phyloP scores from a whole-genome alignment of 2,888 invertebrate species.

The Tenodera sinensis region DNA sequence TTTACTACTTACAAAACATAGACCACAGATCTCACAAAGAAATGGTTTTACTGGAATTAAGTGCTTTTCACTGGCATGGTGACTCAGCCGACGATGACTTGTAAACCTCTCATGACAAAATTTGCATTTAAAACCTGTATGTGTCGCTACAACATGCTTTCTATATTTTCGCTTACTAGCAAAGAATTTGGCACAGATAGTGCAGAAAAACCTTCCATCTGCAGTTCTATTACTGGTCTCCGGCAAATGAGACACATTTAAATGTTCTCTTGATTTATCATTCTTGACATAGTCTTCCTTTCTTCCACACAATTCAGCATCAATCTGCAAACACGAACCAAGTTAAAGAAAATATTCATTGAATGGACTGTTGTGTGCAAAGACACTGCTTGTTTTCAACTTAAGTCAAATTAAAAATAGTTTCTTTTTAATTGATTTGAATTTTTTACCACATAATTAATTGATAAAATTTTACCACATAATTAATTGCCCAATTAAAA shows the following conservation, averaged over 20 bases:
- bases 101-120: background rate
- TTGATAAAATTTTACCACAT: too few relatives aligned
- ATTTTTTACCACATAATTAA: too few relatives aligned
- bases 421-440: too few relatives aligned
- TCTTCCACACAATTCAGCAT: background rate
- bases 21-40: background rate
- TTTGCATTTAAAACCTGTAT: background rate
- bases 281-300: background rate
- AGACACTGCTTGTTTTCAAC: too few relatives aligned
- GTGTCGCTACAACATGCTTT: background rate
- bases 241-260: background rate
- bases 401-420: too few relatives aligned
- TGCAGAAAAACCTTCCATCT: background rate
- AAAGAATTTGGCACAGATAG: background rate
- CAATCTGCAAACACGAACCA: background rate
- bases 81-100: background rate
- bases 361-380: too few relatives aligned
- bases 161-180: background rate
- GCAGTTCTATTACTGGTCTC: background rate
- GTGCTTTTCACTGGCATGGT: background rate
- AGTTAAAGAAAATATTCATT: background rate
- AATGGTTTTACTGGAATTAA: background rate
- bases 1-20: background rate
- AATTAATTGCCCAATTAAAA: too few relatives aligned
- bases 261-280: background rate